Evolutionary conservation across 2,113 vertebrate species (phyloP), one percentile per base, ranked within the genome.

Genomic region (Rhineura floridana): DNA sequence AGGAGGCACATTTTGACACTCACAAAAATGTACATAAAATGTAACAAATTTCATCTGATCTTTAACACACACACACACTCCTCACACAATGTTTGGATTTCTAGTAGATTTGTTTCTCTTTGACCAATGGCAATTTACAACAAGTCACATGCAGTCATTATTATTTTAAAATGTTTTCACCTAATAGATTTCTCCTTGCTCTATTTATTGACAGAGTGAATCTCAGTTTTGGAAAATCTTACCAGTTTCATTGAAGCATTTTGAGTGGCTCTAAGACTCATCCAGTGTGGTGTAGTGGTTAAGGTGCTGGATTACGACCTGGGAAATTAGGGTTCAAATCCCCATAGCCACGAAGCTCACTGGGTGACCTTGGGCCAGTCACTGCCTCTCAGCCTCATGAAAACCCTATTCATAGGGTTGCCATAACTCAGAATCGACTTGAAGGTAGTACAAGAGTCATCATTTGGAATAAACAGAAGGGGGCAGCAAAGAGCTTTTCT

Each of bases 401-500:
- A n/a, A n/a, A n/a, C n/a, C n/a, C n/a, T n/a, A n/a, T n/a, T n/a
- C n/a, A n/a, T n/a, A n/a, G n/a, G n/a, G n/a, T n/a, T n/a, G n/a
- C n/a, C n/a, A n/a, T n/a, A n/a, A n/a, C n/a, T n/a, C n/a, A n/a
- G n/a, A n/a, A n/a, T n/a, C n/a, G n/a, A n/a, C n/a, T n/a, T n/a
- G n/a, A n/a, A n/a, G n/a, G n/a, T n/a, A n/a, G n/a, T n/a, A n/a
- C n/a, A n/a, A n/a, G n/a, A n/a, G n/a, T n/a, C 50, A 80, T 28
- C 48, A 69, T 23, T 4, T 30, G 1, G 39, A 83, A 33, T 65
- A 55, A 94, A 63, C 95, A 93, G 93, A 93, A 96, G 95, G 92
- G 94, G 95, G 95, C 94, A 95, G 95, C 93, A 96, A n/a, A 76
- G 78, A 8, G 36, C 95, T 94, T 88, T 76, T 67, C 72, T 86